These are phyloP conservation scores for Lutraria rhynchaena DNA, from an alignment of 1,140 invertebrate genomes.

Conservation along the genomic window DNA sequence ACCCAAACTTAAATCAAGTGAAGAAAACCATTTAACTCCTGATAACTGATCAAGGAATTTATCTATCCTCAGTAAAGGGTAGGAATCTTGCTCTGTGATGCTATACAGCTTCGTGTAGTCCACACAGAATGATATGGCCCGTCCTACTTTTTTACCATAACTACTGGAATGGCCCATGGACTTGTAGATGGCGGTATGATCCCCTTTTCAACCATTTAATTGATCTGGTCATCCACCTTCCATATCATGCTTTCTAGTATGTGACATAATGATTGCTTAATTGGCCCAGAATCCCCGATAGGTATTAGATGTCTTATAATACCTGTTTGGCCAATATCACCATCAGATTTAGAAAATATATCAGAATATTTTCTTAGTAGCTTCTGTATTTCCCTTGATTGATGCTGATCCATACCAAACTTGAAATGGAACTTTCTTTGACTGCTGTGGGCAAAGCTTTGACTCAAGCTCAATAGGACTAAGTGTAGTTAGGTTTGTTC, in stretches of 20 bases:
- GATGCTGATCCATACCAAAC: background rate
- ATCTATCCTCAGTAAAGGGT: no score
- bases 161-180: background rate
- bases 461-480: background rate
- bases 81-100: no score
- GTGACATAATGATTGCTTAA: constrained; percentile 20
- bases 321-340: constrained; percentile 7
- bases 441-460: background rate
- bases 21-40: no score
- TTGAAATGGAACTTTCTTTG: background rate
- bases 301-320: constrained; percentile 4
- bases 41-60: no score
- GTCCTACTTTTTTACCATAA: no score
- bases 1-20: no score
- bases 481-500: background rate
- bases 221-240: background rate
- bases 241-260: background rate
- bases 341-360: constrained; percentile 5
- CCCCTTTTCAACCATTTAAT: constrained; percentile 10
- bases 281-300: constrained; percentile 2
- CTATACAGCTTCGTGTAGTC: no score
- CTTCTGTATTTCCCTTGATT: background rate
- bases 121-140: no score
- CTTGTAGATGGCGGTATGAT: background rate
- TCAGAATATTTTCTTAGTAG: constrained; percentile 4